phyloP scores from a whole-genome alignment of 2,888 invertebrate genomes.

The Andrena dorsata region DNA sequence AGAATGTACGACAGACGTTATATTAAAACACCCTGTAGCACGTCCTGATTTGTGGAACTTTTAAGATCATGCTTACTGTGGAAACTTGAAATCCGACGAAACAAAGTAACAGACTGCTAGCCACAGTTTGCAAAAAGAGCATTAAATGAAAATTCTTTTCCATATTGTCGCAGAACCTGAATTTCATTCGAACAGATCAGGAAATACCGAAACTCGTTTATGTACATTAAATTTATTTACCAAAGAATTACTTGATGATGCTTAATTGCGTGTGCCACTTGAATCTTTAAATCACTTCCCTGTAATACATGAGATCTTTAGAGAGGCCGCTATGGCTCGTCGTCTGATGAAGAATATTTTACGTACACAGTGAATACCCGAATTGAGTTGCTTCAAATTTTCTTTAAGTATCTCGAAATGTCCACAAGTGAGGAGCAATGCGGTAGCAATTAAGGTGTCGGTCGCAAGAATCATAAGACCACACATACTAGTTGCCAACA shows the following conservation, averaged over 20 bases:
- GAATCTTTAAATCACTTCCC: conserved; percentile 41
- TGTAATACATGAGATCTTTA: conserved; percentile 11
- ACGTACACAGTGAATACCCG: conserved; percentile 49
- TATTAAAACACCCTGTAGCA: not conserved
- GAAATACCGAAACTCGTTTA: not conserved
- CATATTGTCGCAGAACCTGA: conserved; percentile 76
- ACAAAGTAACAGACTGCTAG: conserved; percentile 76
- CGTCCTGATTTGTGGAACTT: not conserved
- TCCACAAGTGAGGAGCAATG: conserved; percentile 76
- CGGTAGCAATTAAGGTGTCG: conserved; percentile 77
- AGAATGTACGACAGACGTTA: not conserved
- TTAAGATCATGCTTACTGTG: conserved; percentile 62
- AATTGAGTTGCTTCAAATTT: conserved; percentile 60
- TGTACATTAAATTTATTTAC: conserved; percentile 50
- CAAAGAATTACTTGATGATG: conserved; percentile 69
- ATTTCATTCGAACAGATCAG: conserved; percentile 43
- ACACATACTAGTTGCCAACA: conserved; percentile 73
- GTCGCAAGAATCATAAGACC: conserved; percentile 74
- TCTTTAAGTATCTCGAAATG: conserved; percentile 73
- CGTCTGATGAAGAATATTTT: not conserved
- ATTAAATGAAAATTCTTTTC: conserved; percentile 75
- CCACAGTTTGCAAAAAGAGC: conserved; percentile 75
- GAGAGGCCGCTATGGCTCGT: too few species aligned
- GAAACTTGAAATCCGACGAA: conserved; percentile 76
- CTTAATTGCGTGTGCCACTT: conserved; percentile 48